These are phyloP conservation scores for Bombus consobrinus DNA, from an alignment of 1,140 invertebrate genomes.

Conservation along the genomic window DNA sequence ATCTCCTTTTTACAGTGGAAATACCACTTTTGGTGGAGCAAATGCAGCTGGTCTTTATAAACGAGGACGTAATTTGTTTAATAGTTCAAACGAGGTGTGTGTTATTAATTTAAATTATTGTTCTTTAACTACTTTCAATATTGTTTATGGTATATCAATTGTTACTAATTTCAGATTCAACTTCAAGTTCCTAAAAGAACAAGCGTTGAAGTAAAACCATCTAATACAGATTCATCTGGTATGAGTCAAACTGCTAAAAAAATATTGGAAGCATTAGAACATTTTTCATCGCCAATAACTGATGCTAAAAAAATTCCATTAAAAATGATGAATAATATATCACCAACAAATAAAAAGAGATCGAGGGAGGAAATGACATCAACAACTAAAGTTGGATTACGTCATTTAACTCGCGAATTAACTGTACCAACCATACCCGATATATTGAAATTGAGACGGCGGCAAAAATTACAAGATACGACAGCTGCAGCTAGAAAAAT, in stretches of 20 bases:
- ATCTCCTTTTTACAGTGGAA: constrained; percentile 92
- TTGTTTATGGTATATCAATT: not conserved
- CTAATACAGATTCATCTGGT: constrained; percentile 76
- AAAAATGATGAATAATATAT: constrained; percentile 59
- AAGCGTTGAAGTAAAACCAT: constrained; percentile 82
- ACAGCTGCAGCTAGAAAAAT: constrained; percentile 86
- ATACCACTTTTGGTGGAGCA: constrained; percentile 91
- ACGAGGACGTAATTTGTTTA: constrained; percentile 80
- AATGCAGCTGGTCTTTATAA: constrained; percentile 85
- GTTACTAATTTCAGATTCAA: constrained; percentile 67
- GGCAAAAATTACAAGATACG: constrained; percentile 84
- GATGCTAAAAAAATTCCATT: constrained; percentile 89
- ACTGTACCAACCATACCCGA: constrained; percentile 84
- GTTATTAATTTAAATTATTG: not conserved
- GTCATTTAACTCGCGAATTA: constrained; percentile 82
- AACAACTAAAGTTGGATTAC: constrained; percentile 73
- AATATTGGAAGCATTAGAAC: constrained; percentile 88
- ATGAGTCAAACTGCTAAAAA: constrained; percentile 86
- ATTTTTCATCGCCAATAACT: constrained; percentile 88
- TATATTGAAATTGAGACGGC: constrained; percentile 85
- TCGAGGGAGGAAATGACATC: constrained; percentile 67
- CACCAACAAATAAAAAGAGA: constrained; percentile 65
- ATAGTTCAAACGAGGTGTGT: constrained; percentile 69
- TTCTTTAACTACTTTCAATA: not conserved
- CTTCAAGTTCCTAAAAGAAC: constrained; percentile 77